These are phyloP conservation scores for Epinotia nisella DNA, from an alignment of 2,888 invertebrate species.

Conservation along the genomic window DNA sequence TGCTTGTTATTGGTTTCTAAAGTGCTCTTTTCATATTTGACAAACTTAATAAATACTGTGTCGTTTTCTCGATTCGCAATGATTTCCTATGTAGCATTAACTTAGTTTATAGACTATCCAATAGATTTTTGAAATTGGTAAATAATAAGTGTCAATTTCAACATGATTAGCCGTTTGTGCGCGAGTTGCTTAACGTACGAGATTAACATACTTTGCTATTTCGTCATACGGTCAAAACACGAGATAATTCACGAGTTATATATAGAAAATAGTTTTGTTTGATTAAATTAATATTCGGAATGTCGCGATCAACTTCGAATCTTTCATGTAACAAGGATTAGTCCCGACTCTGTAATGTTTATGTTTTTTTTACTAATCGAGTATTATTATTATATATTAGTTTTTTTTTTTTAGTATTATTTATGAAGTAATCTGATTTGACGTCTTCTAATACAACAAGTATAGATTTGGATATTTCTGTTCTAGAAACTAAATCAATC, in stretches of 20 bases:
- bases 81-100: too few species aligned
- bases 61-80: not conserved
- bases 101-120: not conserved
- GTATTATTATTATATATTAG: too few species aligned
- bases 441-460: too few species aligned
- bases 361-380: too few species aligned
- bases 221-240: not conserved
- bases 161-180: not conserved
- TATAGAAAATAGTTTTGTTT: not conserved
- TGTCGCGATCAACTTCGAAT: not conserved
- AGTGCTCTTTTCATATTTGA: too few species aligned
- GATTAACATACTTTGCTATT: constrained; percentile 11
- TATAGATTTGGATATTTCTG: not conserved
- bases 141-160: not conserved
- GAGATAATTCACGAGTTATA: not conserved
- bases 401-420: too few species aligned
- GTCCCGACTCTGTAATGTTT: too few species aligned
- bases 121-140: not conserved
- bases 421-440: too few species aligned
- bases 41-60: too few species aligned
- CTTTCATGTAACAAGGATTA: too few species aligned
- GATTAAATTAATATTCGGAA: not conserved
- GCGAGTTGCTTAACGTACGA: constrained; percentile 14
- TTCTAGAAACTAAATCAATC: not conserved
- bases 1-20: too few species aligned